A percentile compares a stretch with the other conserved stretches of the same genome.
These are phyloP conservation scores for Bombyx huttoni DNA, from an alignment of 2,888 invertebrate genomes.

Conservation along the genomic window DNA sequence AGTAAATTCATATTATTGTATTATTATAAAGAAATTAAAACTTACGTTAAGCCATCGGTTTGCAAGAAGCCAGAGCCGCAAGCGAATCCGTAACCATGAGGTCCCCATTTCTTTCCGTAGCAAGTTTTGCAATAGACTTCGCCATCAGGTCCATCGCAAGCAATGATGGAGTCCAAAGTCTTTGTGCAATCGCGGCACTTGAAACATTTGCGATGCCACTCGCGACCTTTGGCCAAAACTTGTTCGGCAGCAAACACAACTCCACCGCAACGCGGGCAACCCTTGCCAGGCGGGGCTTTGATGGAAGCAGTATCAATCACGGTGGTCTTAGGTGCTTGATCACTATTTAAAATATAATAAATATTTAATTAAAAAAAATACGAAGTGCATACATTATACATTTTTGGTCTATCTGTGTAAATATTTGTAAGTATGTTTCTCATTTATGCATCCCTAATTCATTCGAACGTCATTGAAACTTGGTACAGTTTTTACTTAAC, in stretches of 20 bases:
- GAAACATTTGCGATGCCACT: constrained; percentile 95
- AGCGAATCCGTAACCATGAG: constrained; percentile 96
- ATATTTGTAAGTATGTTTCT: too few relatives aligned
- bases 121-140: constrained; percentile 97
- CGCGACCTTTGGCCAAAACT: constrained; percentile 90
- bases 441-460: too few relatives aligned
- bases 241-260: constrained; percentile 95
- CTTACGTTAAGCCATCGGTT: constrained; percentile 90
- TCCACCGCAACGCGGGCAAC: constrained; percentile 91
- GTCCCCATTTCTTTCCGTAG: constrained; percentile 98
- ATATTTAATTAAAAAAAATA: not conserved
- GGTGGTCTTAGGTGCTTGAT: constrained; percentile 82
- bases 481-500: too few relatives aligned
- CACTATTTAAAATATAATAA: constrained; percentile 57
- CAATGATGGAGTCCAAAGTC: constrained; percentile 95
- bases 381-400: too few relatives aligned
- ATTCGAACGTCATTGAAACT: too few relatives aligned
- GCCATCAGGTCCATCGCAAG: constrained; percentile 93
- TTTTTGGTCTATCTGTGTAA: too few relatives aligned
- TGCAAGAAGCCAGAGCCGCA: constrained; percentile 95
- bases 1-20: not conserved
- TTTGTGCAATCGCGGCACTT: constrained; percentile 94
- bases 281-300: constrained; percentile 86
- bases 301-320: constrained; percentile 85
- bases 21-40: constrained; percentile 3